Conservation (phyloP, 2,888 invertebrate species). For the Cordilura impudica region DNA sequence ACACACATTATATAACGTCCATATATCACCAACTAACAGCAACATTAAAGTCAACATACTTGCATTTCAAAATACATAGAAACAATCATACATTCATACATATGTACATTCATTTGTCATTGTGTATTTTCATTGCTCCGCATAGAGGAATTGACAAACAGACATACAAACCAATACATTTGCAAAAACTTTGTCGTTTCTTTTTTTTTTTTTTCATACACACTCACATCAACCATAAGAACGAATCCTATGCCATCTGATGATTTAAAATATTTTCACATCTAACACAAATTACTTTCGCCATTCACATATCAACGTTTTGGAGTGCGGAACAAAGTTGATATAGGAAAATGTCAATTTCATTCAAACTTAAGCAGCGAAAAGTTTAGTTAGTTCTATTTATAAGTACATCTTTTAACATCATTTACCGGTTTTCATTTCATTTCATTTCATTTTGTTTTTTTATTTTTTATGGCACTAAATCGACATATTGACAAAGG, state of each 20-base stretch:
- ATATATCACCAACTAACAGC: conserved; percentile 33
- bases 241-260: conserved; percentile 5
- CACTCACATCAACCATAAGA: background rate
- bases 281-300: conserved; percentile 36
- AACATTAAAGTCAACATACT: conserved; percentile 30
- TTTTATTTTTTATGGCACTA: background rate
- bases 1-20: background rate
- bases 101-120: conserved; percentile 5
- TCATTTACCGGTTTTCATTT: conserved; percentile 29
- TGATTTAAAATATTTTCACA: conserved; percentile 26
- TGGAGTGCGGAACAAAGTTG: background rate
- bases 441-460: background rate
- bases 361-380: conserved; percentile 47
- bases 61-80: conserved; percentile 21
- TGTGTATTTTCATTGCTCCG: conserved; percentile 3
- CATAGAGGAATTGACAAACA: conserved; percentile 3
- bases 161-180: background rate
- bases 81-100: no score
- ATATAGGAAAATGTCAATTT: conserved; percentile 48
- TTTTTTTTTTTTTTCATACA: conserved; percentile 5
- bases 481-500: no score
- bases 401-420: conserved; percentile 40
- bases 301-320: conserved; percentile 15
- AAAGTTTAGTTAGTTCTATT: conserved; percentile 36
- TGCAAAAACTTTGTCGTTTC: conserved; percentile 30